Conservation (phyloP, 2,888 invertebrate species). For the Automeris io region DNA sequence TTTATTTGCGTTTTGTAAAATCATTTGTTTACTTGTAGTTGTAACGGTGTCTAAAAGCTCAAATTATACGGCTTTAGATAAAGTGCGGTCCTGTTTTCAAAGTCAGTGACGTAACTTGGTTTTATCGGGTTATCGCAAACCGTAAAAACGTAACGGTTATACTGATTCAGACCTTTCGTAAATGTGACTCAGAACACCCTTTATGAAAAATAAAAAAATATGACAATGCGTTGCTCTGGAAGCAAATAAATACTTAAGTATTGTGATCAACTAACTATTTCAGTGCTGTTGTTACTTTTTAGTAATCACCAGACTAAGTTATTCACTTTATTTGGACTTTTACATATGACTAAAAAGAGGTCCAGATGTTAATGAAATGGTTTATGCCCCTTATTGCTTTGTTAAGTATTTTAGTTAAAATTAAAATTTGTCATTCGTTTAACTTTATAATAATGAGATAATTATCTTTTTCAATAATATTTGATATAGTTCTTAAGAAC, state of each 20-base stretch:
- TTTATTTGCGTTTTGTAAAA: constrained; percentile 28
- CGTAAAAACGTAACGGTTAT: constrained; percentile 51
- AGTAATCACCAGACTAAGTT: background rate
- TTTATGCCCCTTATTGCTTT: too few species aligned
- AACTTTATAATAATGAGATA: too few species aligned
- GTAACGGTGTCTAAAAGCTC: constrained; percentile 2
- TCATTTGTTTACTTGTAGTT: constrained; percentile 25
- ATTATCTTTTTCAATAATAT: too few species aligned
- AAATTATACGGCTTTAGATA: constrained; percentile 12
- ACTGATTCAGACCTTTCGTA: constrained; percentile 41
- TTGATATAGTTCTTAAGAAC: too few species aligned
- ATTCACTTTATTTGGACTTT: background rate
- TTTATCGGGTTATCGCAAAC: constrained; percentile 50
- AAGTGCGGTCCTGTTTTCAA: constrained; percentile 27
- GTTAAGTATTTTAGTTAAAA: too few species aligned
- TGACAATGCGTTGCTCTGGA: too few species aligned
- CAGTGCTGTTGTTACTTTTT: background rate
- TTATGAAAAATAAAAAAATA: too few species aligned
- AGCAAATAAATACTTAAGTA: too few species aligned
- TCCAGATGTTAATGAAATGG: too few species aligned
- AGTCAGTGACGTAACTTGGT: constrained; percentile 37
- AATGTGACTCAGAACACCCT: constrained; percentile 5
- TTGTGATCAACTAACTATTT: too few species aligned
- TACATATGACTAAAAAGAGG: constrained; percentile 7
- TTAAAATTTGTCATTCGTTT: too few species aligned